Base-by-base conservation (phyloP, 64 coral and sea anemone species). In the Cladopsammia gracilis region DNA sequence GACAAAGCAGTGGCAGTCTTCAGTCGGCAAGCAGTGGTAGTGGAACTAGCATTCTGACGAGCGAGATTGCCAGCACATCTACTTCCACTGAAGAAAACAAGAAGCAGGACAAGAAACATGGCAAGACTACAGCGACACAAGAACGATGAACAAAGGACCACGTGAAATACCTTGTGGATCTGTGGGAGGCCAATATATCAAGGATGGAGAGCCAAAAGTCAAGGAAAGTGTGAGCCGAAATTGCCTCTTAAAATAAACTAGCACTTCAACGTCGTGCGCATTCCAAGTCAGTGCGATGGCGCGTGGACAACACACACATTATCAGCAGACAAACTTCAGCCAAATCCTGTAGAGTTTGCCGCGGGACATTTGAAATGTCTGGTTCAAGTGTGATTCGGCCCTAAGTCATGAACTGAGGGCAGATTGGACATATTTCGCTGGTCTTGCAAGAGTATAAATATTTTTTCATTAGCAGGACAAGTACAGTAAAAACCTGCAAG, bases 121-220 rank as follows among this genome's bases (percentile, higher is more conserved):
- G 75, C 75, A 78, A 57, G 75, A 78, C 75, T n/a, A n/a, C n/a
- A n/a, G n/a, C n/a, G 22, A 78, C 75, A 75, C 58, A 88, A 57
- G 70, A 88, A 53, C 54, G 73, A 75, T 88, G 86, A 70, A 88
- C 54, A 75, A 58, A 88, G 70, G 53, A 88, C 54, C 51, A 88
- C 24, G 71, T 74, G 70, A 58, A 59, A 59, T 88, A 88, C 49
- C 86, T 75, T 57, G 86, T 75, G 44, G 42, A 58, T 54, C 68
- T 88, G 70, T 88, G 86, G 86, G 86, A 57, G 73, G 86, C 53
- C 0, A 88, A 61, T 74, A 59, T 88, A 44, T 71, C 70, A 26
- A 88, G 70, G 58, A 53, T 75, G 58, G 70, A 88, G 70, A 88
- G 86, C 86, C 86, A 75, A 60, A 69, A 88, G 44, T 25, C 86